Conservation (phyloP, 30 jellyfish, hydroid and myxozoan genomes). For the Aurelia aurita complex sp. Pacific region DNA sequence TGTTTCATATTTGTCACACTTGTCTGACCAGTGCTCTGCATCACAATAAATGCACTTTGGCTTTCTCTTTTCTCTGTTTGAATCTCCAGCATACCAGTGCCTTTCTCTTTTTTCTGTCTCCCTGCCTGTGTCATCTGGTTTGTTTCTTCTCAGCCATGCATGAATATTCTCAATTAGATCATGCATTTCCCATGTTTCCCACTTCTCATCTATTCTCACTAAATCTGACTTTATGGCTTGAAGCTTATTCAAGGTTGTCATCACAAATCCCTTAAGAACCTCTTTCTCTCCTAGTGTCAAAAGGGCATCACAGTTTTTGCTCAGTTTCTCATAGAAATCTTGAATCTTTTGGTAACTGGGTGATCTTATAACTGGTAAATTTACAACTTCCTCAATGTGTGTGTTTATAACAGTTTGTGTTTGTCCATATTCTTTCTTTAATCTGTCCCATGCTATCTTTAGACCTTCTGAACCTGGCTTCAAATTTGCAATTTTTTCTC, state of each 20-base stretch:
- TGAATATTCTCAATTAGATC: not conserved
- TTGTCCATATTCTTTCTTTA: constrained; percentile 40
- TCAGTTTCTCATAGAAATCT: no score
- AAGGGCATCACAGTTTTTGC: no score
- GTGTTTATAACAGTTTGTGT: constrained; percentile 32
- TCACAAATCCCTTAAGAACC: not conserved
- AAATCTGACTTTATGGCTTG: no score
- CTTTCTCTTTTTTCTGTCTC: constrained; percentile 17
- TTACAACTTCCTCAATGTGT: not conserved
- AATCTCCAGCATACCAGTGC: constrained; percentile 45
- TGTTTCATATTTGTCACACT: constrained; percentile 3
- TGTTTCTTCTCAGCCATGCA: not conserved
- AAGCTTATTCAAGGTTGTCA: no score
- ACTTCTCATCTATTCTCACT: no score
- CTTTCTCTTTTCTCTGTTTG: constrained; percentile 10
- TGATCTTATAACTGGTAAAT: no score
- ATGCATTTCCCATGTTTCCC: no score
- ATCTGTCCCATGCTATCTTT: constrained; percentile 31
- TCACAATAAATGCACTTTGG: constrained; percentile 38
- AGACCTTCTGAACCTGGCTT: constrained; percentile 24
- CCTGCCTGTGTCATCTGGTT: constrained; percentile 1
- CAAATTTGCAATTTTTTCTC: constrained; percentile 2
- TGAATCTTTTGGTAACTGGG: no score
- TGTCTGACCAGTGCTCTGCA: constrained; percentile 36
- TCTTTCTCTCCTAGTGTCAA: constrained; percentile 27